Percentiles rank a stretch among this genome's conserved stretches.
These are phyloP conservation scores for Prosopocoilus inquinatus DNA, from an alignment of 2,888 invertebrate genomes.

Conservation along the genomic window DNA sequence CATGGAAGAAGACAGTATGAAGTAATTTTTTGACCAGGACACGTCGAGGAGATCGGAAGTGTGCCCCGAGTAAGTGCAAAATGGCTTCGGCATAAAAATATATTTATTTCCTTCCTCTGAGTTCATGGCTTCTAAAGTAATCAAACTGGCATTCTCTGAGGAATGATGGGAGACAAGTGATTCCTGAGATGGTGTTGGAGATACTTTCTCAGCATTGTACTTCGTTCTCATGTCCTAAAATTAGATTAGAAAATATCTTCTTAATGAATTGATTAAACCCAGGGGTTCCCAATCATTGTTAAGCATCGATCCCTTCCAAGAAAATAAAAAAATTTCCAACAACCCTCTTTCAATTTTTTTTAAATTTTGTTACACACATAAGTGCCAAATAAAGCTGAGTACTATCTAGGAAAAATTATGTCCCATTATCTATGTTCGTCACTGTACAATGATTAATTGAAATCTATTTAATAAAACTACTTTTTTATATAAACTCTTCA, in stretches of 20 bases:
- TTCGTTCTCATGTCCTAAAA: slow-evolving; percentile 90
- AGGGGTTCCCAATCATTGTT: too few species aligned
- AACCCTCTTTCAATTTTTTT: not conserved
- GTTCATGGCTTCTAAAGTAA: slow-evolving; percentile 59
- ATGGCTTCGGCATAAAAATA: slow-evolving; percentile 85
- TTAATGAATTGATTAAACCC: slow-evolving; percentile 6
- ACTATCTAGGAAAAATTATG: too few species aligned
- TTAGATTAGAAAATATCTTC: not conserved
- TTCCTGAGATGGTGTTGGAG: slow-evolving; percentile 91
- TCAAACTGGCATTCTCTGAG: slow-evolving; percentile 59
- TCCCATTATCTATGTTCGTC: too few species aligned
- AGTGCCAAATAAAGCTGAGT: too few species aligned
- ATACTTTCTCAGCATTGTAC: slow-evolving; percentile 87
- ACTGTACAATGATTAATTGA: not conserved
- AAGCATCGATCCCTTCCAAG: too few species aligned
- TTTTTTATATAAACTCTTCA: not conserved
- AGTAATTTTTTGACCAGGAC: slow-evolving; percentile 99
- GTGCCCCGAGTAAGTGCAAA: slow-evolving; percentile 92
- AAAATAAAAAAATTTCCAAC: not conserved
- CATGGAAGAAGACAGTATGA: slow-evolving; percentile 96
- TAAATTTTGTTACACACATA: not conserved
- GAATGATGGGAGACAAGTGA: slow-evolving; percentile 80
- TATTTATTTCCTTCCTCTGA: slow-evolving; percentile 60
- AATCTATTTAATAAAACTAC: not conserved
- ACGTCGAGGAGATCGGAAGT: slow-evolving; percentile 95